Conservation (phyloP, 1,140 invertebrate species). For the Drosophila fuyamai region DNA sequence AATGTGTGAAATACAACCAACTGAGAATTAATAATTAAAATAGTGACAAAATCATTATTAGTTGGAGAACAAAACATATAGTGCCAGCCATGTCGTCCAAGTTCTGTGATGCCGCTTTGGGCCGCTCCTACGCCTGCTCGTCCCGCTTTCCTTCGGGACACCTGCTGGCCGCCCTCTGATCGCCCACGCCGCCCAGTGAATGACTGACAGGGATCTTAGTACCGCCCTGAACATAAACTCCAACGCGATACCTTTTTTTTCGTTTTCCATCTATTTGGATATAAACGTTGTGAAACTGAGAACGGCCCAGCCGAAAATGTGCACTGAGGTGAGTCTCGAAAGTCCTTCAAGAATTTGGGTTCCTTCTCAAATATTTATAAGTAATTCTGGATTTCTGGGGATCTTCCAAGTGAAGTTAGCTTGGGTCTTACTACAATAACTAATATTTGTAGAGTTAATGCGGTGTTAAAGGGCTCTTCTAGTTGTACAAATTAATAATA, state of each 20-base stretch:
- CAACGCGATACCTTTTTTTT: constrained; percentile 34
- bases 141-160: constrained; percentile 41
- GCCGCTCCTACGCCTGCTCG: constrained; percentile 39
- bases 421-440: too few species aligned
- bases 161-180: constrained; percentile 62
- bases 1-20: constrained; percentile 15
- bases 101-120: constrained; percentile 67
- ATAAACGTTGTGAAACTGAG: constrained; percentile 64
- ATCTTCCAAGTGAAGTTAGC: background rate
- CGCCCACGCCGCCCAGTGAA: constrained; percentile 34
- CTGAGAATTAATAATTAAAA: constrained; percentile 18
- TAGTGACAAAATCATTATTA: constrained; percentile 7
- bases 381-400: background rate
- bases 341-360: background rate
- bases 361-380: background rate
- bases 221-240: constrained; percentile 37
- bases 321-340: constrained; percentile 70
- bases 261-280: constrained; percentile 55
- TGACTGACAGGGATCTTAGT: constrained; percentile 35
- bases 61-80: constrained; percentile 9
- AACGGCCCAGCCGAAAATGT: constrained; percentile 79
- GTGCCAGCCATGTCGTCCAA: constrained; percentile 55
- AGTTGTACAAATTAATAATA: too few species aligned
- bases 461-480: too few species aligned
- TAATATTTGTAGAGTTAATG: too few species aligned